A percentile compares a stretch with the other conserved stretches of the same genome.
phyloP scores from a whole-genome alignment of 1,140 invertebrate genomes.

The Bombus polaris region DNA sequence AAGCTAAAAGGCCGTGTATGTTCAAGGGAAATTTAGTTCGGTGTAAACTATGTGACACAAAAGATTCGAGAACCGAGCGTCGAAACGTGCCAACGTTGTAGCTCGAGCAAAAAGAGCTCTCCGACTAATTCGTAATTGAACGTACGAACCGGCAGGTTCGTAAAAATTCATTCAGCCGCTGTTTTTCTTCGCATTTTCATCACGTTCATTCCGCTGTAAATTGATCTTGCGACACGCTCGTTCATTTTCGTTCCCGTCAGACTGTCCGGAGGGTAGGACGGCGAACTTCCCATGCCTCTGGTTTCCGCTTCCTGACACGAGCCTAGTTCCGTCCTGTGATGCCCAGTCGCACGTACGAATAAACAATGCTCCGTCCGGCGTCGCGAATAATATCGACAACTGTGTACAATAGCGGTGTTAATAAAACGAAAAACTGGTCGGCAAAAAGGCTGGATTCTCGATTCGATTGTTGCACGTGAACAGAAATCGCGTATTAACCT shows the following conservation, averaged over 20 bases:
- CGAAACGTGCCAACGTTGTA: not conserved
- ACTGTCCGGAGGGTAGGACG: not conserved
- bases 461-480: not conserved
- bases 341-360: slow-evolving; percentile 42
- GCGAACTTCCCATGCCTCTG: slow-evolving; percentile 42
- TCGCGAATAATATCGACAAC: slow-evolving; percentile 70
- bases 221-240: slow-evolving; percentile 57
- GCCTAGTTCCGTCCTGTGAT: slow-evolving; percentile 57
- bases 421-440: slow-evolving; percentile 15
- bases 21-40: not conserved
- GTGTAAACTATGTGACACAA: not conserved
- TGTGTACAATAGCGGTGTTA: slow-evolving; percentile 46
- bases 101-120: not conserved
- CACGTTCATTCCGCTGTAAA: slow-evolving; percentile 6
- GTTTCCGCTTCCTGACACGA: slow-evolving; percentile 66
- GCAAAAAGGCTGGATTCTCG: not conserved
- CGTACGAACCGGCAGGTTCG: not conserved
- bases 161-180: not conserved
- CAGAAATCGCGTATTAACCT: not conserved
- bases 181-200: slow-evolving; percentile 12
- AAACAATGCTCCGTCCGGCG: slow-evolving; percentile 66
- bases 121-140: slow-evolving; percentile 20
- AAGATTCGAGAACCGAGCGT: not conserved
- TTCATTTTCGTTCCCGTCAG: slow-evolving; percentile 17
- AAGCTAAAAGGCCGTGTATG: not conserved